These are phyloP conservation scores for Nebria ingens DNA, from an alignment of 1,140 invertebrate genomes.

Conservation along the genomic window DNA sequence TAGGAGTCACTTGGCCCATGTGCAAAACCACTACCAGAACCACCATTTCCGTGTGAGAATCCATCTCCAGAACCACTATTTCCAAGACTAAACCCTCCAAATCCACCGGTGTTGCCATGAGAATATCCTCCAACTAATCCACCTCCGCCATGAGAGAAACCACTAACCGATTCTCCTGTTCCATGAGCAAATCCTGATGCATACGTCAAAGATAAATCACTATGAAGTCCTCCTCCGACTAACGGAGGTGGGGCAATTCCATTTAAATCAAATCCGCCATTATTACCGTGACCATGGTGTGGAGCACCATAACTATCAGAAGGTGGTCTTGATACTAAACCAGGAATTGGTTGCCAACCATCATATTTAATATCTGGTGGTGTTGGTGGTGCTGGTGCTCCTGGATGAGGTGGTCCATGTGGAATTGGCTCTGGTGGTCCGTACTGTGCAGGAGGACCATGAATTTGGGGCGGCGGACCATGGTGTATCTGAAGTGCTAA, in stretches of 20 bases:
- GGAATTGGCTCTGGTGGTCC: conserved; percentile 36
- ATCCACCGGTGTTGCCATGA: neutral
- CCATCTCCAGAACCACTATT: neutral
- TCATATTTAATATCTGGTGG: conserved; percentile 68
- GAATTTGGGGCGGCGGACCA: conserved; percentile 12
- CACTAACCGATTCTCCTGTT: too few relatives aligned
- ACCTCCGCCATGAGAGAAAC: too few relatives aligned
- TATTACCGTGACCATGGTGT: conserved; percentile 24
- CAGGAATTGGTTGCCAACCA: conserved; percentile 73
- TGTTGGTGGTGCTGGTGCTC: conserved; percentile 58
- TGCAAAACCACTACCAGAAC: neutral
- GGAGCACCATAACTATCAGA: conserved; percentile 30
- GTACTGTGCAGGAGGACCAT: conserved; percentile 28
- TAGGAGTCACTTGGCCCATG: conserved; percentile 28
- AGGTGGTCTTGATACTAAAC: conserved; percentile 37
- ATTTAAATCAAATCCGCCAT: conserved; percentile 27
- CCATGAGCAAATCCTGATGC: neutral
- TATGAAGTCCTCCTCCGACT: conserved; percentile 20
- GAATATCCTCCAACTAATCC: too few relatives aligned
- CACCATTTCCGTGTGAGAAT: neutral
- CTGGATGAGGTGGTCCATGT: conserved; percentile 47
- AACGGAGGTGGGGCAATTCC: conserved; percentile 37
- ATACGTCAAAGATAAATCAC: neutral
- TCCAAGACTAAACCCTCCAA: too few relatives aligned
- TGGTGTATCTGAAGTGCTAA: neutral